Evolutionary conservation across 2,888 invertebrate genomes (phyloP).

Genomic region (Encarsia formosa): DNA sequence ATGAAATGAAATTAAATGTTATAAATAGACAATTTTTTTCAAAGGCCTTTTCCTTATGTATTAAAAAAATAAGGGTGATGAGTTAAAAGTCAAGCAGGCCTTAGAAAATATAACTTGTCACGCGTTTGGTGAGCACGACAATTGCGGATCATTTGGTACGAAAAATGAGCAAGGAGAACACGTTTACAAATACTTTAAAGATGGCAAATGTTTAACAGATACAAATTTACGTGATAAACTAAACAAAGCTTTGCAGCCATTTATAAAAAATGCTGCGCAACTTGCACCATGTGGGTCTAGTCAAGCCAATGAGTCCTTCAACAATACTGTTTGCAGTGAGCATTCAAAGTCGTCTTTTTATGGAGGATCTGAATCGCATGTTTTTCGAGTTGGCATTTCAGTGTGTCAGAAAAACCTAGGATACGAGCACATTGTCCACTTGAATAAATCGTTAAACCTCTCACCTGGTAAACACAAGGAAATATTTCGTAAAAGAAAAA

Average conservation of each 20-base stretch:
- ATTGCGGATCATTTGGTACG: slow-evolving; percentile 16
- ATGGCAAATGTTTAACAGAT: slow-evolving; percentile 16
- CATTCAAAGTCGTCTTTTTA: slow-evolving; percentile 26
- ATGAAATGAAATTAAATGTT: slow-evolving; percentile 16
- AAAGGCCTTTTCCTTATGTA: slow-evolving; percentile 10
- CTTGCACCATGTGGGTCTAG: slow-evolving; percentile 23
- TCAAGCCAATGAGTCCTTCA: slow-evolving; percentile 27
- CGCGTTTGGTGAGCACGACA: slow-evolving; percentile 20
- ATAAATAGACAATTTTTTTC: slow-evolving; percentile 21
- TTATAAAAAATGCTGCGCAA: slow-evolving; percentile 3
- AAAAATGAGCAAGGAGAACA: slow-evolving; percentile 6
- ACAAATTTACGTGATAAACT: slow-evolving; percentile 4
- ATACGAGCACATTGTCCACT: slow-evolving; percentile 5
- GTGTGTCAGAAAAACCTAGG: slow-evolving; percentile 13
- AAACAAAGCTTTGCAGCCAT: slow-evolving; percentile 16
- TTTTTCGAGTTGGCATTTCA: slow-evolving; percentile 18
- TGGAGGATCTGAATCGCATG: slow-evolving; percentile 22
- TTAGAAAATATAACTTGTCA: slow-evolving; percentile 11
- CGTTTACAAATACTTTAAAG: slow-evolving; percentile 13
- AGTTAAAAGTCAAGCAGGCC: slow-evolving; percentile 6
- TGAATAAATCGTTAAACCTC: slow-evolving; percentile 12
- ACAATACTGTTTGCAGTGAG: slow-evolving; percentile 16
- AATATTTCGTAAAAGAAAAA: slow-evolving; percentile 14
- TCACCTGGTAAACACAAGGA: slow-evolving; percentile 19
- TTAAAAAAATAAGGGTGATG: slow-evolving; percentile 19